These are phyloP conservation scores for Bombus balteatus DNA, from an alignment of 1,140 invertebrate genomes.

Conservation along the genomic window DNA sequence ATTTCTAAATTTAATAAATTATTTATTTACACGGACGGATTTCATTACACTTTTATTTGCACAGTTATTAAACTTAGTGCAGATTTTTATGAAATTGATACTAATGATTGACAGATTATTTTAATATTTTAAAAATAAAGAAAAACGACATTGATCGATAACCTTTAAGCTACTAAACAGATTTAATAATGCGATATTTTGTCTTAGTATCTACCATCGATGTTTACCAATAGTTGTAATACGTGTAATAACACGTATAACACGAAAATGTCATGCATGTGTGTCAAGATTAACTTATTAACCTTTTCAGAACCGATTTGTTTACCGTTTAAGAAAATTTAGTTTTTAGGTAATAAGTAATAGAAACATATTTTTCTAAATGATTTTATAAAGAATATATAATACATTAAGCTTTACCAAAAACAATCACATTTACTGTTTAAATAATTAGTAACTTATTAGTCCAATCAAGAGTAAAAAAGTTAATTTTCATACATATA, in stretches of 20 bases:
- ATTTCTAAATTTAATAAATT: slow-evolving; percentile 16
- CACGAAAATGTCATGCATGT: too few species aligned
- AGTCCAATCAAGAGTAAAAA: neutral
- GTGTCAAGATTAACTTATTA: too few species aligned
- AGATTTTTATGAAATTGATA: neutral
- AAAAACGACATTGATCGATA: neutral
- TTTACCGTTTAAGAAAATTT: too few species aligned
- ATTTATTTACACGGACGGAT: slow-evolving; percentile 9
- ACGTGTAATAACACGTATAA: too few species aligned
- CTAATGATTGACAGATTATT: neutral
- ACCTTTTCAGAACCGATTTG: too few species aligned
- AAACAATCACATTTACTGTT: neutral
- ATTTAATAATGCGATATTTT: too few species aligned
- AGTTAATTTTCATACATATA: too few species aligned
- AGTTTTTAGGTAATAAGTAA: too few species aligned
- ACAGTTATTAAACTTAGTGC: neutral
- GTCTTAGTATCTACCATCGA: too few species aligned
- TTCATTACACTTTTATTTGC: neutral
- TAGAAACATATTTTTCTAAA: too few species aligned
- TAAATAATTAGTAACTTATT: neutral
- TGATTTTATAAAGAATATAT: too few species aligned
- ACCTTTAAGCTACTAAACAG: neutral
- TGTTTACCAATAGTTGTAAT: too few species aligned
- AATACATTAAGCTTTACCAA: neutral
- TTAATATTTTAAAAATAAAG: neutral